These are phyloP conservation scores for Drosophila parabipectinata DNA, from an alignment of 1,140 invertebrate species.

Conservation along the genomic window DNA sequence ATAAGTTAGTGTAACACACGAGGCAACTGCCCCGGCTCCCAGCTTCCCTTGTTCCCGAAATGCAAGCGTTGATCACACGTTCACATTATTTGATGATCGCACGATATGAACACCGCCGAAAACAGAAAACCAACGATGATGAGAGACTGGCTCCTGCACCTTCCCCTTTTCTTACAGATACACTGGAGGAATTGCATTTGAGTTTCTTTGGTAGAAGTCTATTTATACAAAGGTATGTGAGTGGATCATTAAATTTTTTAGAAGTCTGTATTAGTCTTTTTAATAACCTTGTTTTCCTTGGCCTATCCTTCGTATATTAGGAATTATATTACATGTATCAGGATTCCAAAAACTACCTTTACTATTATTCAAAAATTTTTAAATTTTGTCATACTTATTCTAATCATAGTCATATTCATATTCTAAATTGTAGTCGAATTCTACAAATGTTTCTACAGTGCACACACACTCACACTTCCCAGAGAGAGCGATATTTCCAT, in stretches of 20 bases:
- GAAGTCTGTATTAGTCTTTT: too few relatives aligned
- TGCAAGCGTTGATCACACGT: conserved; percentile 80
- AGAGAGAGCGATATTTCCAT: conserved; percentile 73
- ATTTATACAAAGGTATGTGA: too few relatives aligned
- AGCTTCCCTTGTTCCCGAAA: not conserved
- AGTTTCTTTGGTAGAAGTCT: too few relatives aligned
- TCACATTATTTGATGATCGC: conserved; percentile 84
- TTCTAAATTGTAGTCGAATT: too few relatives aligned
- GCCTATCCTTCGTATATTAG: too few relatives aligned
- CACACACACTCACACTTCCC: conserved; percentile 35
- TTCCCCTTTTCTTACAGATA: conserved; percentile 2
- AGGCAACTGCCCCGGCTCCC: conserved; percentile 21
- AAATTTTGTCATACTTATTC: too few relatives aligned
- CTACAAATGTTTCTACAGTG: conserved; percentile 1
- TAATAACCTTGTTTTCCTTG: too few relatives aligned
- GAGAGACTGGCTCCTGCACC: conserved; percentile 38
- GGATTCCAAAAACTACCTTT: too few relatives aligned
- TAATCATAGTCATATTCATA: too few relatives aligned
- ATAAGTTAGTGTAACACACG: conserved; percentile 84
- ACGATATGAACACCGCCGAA: conserved; percentile 73
- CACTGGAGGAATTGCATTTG: conserved; percentile 1
- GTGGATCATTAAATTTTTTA: too few relatives aligned
- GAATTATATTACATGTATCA: too few relatives aligned
- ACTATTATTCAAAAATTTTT: too few relatives aligned
- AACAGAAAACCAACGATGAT: conserved; percentile 47